phyloP scores from a whole-genome alignment of 2,888 invertebrate genomes.

The Nemurella pictetii region DNA sequence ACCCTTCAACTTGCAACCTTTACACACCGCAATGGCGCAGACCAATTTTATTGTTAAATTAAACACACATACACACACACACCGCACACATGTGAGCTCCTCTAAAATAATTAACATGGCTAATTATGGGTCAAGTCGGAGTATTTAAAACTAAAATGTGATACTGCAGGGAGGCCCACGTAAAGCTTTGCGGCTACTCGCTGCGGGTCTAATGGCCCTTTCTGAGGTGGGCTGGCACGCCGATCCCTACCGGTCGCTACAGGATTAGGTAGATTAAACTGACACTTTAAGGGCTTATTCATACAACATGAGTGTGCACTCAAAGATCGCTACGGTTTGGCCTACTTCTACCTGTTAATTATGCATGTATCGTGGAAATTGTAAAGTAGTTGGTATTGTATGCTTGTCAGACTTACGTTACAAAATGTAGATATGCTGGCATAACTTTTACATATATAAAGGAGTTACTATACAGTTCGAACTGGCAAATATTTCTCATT shows the following conservation, averaged over 20 bases:
- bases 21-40: neutral
- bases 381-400: neutral
- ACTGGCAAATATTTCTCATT: too few relatives aligned
- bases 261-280: neutral
- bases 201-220: too few relatives aligned
- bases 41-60: neutral
- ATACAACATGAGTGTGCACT: neutral
- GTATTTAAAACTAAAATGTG: too few relatives aligned
- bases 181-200: too few relatives aligned
- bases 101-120: too few relatives aligned
- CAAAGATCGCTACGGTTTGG: neutral
- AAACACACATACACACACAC: too few relatives aligned
- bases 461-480: too few relatives aligned
- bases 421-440: too few relatives aligned
- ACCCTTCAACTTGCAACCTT: neutral
- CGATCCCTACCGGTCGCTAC: neutral
- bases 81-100: too few relatives aligned
- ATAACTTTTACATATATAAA: too few relatives aligned
- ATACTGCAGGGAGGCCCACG: too few relatives aligned
- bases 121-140: neutral
- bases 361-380: neutral
- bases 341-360: neutral
- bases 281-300: neutral
- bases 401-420: neutral
- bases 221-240: neutral